These are phyloP conservation scores for Harpegnathos saltator DNA, from an alignment of 1,140 invertebrate genomes.

Conservation along the genomic window DNA sequence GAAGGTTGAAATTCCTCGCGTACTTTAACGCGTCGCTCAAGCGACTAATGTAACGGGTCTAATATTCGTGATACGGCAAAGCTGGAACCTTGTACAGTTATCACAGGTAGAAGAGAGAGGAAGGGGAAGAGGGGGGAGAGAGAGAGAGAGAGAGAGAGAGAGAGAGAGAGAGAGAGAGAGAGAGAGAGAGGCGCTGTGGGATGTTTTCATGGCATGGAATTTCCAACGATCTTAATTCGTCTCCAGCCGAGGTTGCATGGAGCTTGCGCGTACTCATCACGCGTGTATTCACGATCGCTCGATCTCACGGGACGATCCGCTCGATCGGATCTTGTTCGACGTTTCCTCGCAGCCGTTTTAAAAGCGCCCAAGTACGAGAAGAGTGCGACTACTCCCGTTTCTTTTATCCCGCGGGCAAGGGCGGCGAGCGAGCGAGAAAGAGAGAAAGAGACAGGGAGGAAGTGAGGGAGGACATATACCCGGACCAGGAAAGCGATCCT, in stretches of 20 bases:
- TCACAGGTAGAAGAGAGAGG: too few species aligned
- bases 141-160: too few species aligned
- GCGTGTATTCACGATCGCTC: background rate
- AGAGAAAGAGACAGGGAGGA: background rate
- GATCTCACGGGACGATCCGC: slow-evolving; percentile 6
- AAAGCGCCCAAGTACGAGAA: slow-evolving; percentile 37
- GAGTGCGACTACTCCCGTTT: background rate
- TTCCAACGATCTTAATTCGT: background rate
- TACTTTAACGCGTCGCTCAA: too few species aligned
- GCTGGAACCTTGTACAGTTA: too few species aligned
- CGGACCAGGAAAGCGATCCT: slow-evolving; percentile 66
- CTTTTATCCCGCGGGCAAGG: slow-evolving; percentile 8
- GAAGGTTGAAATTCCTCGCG: too few species aligned
- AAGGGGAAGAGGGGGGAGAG: too few species aligned
- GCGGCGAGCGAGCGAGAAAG: background rate
- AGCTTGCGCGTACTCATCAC: background rate
- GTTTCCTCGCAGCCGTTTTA: slow-evolving; percentile 15
- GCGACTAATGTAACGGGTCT: too few species aligned
- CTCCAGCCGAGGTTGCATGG: background rate
- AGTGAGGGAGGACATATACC: background rate
- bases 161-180: too few species aligned
- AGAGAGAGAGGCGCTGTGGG: too few species aligned
- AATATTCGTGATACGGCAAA: too few species aligned
- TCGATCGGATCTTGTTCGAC: background rate
- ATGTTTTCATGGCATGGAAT: background rate